These are phyloP conservation scores for Synodontis membranacea DNA, from an alignment of 2,113 vertebrate species.

Conservation along the genomic window DNA sequence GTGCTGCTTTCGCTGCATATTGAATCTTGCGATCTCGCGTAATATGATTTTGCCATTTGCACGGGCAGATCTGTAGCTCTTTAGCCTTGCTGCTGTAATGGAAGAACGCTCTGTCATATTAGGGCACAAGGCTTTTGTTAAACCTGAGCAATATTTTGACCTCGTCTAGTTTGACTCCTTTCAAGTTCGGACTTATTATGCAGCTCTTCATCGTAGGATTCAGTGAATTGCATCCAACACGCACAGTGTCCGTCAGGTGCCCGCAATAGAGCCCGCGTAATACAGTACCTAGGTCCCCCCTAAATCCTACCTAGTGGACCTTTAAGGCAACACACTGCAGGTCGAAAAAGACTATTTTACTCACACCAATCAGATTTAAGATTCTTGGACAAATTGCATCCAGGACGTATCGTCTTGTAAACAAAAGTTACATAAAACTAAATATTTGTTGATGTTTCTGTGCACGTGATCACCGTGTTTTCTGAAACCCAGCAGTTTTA, in stretches of 20 bases:
- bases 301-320: too few species aligned
- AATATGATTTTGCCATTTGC: not conserved
- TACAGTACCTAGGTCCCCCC: too few species aligned
- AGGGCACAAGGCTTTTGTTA: not conserved
- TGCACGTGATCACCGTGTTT: not conserved
- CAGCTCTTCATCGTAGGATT: not conserved
- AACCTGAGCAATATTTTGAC: not conserved
- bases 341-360: not conserved
- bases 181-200: not conserved
- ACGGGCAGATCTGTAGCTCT: not conserved
- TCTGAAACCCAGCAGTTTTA: not conserved
- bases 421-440: too few species aligned
- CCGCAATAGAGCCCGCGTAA: too few species aligned
- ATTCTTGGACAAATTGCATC: not conserved
- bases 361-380: not conserved
- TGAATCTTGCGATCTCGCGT: not conserved
- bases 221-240: too few species aligned
- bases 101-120: not conserved
- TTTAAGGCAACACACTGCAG: not conserved
- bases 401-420: too few species aligned
- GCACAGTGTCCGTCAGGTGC: too few species aligned
- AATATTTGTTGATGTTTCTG: not conserved
- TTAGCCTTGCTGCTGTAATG: not conserved
- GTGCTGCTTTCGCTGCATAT: conserved; percentile 23
- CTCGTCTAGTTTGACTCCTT: not conserved